Conservation (phyloP, 2,888 invertebrate species). For the Ariolimax columbianus region DNA sequence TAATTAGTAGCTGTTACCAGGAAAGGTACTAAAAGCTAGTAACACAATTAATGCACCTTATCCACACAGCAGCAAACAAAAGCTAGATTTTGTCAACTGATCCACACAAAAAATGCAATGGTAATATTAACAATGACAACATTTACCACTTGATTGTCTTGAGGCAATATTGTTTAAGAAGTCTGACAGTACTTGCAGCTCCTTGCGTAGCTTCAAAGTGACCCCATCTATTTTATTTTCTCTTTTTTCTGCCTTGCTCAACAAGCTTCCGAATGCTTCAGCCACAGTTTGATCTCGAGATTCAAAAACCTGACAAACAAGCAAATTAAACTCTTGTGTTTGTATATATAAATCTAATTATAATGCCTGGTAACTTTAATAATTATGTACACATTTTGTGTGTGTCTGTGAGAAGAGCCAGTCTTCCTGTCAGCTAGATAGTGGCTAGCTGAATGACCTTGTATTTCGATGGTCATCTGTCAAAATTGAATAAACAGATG, state of each 20-base stretch:
- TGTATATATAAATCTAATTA: not conserved
- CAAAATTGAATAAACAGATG: too few relatives aligned
- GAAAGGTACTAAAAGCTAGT: too few relatives aligned
- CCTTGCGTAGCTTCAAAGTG: conserved; percentile 65
- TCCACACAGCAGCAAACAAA: too few relatives aligned
- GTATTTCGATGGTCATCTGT: too few relatives aligned
- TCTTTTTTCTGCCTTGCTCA: conserved; percentile 68
- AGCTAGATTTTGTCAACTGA: too few relatives aligned
- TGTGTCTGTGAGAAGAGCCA: too few relatives aligned
- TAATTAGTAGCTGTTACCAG: too few relatives aligned
- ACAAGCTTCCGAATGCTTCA: conserved; percentile 65
- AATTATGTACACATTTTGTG: too few relatives aligned
- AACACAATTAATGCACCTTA: too few relatives aligned
- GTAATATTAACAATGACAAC: not conserved
- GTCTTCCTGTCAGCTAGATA: too few relatives aligned
- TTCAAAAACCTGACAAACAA: conserved; percentile 60
- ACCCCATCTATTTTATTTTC: conserved; percentile 69
- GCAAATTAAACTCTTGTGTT: not conserved
- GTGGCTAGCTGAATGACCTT: too few relatives aligned
- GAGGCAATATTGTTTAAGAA: conserved; percentile 73
- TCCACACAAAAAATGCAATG: too few relatives aligned
- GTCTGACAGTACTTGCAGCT: conserved; percentile 64
- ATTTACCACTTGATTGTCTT: conserved; percentile 70
- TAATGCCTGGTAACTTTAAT: not conserved
- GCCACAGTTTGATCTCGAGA: conserved; percentile 66